Percentiles rank a stretch among this genome's conserved stretches.
phyloP scores from a whole-genome alignment of 2,113 vertebrate species.

The Poeciliopsis occidentalis region DNA sequence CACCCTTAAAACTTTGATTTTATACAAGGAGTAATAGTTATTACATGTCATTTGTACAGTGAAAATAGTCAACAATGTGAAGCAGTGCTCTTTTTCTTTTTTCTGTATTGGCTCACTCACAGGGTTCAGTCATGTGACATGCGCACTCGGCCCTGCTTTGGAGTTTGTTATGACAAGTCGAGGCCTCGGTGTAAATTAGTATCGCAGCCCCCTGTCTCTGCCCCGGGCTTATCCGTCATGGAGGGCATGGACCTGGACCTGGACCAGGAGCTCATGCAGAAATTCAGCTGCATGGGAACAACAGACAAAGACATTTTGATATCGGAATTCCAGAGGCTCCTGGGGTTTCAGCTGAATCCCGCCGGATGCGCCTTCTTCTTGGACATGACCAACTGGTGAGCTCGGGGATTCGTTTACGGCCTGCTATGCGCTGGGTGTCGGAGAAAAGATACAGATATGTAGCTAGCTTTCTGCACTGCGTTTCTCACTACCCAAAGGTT shows the following conservation, averaged over 20 bases:
- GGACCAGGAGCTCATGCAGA: conserved; percentile 95
- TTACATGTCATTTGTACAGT: not conserved
- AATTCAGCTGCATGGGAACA: conserved; percentile 95
- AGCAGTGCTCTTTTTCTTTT: too few species aligned
- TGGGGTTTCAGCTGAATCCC: conserved; percentile 94
- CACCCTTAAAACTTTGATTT: not conserved
- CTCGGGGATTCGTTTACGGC: conserved; percentile 73
- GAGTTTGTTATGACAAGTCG: conserved; percentile 81
- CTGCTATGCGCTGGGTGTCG: conserved; percentile 35
- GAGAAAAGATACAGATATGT: not conserved
- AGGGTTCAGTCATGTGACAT: conserved; percentile 65
- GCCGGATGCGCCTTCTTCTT: conserved; percentile 97
- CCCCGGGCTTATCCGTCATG: conserved; percentile 80
- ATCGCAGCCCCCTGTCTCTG: conserved; percentile 69
- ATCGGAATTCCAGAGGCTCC: conserved; percentile 93
- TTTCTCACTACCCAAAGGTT: fast-evolving
- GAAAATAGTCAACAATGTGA: not conserved
- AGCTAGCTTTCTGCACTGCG: not conserved
- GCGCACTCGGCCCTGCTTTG: conserved; percentile 79
- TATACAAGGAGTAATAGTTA: not conserved
- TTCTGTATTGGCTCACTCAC: not conserved
- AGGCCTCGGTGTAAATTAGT: conserved; percentile 84
- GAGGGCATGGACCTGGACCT: conserved; percentile 94
- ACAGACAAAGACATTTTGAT: conserved; percentile 96
- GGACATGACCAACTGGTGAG: conserved; percentile 98